Percentiles rank a stretch among this genome's conserved stretches.
phyloP scores from a whole-genome alignment of 30 jellyfish, hydroid and myxozoan genomes.

The Clytia hemisphaerica region DNA sequence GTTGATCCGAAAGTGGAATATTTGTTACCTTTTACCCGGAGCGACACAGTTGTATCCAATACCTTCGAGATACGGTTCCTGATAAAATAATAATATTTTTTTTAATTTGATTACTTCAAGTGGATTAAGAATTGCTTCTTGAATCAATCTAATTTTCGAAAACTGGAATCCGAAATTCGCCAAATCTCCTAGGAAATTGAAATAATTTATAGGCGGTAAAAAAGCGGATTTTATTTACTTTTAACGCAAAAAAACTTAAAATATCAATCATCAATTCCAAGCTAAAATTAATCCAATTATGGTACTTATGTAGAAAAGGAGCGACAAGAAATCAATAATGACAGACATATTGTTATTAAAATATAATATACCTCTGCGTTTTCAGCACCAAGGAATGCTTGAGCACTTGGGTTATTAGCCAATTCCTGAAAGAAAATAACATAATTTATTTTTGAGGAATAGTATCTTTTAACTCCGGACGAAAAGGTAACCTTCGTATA shows the following conservation, averaged over 20 bases:
- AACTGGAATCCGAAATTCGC: no score
- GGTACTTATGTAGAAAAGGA: neutral
- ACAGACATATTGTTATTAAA: no score
- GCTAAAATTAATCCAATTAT: neutral
- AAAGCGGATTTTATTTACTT: no score
- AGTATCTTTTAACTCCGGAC: no score
- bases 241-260: neutral
- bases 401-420: constrained; percentile 90
- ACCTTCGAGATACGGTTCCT: constrained; percentile 98
- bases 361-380: constrained; percentile 88
- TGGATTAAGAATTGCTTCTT: no score
- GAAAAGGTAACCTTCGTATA: no score
- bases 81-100: neutral
- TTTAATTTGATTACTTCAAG: no score
- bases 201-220: no score
- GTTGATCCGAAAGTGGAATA: no score
- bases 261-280: neutral
- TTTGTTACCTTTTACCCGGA: constrained; percentile 97
- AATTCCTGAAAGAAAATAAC: constrained; percentile 46
- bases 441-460: no score
- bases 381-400: constrained; percentile 93
- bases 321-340: neutral
- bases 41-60: constrained; percentile 95
- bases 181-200: no score
- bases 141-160: no score